Evolutionary conservation across 2,797 vertebrate species (phyloP).

Genomic region (Acropternis orthonyx): DNA sequence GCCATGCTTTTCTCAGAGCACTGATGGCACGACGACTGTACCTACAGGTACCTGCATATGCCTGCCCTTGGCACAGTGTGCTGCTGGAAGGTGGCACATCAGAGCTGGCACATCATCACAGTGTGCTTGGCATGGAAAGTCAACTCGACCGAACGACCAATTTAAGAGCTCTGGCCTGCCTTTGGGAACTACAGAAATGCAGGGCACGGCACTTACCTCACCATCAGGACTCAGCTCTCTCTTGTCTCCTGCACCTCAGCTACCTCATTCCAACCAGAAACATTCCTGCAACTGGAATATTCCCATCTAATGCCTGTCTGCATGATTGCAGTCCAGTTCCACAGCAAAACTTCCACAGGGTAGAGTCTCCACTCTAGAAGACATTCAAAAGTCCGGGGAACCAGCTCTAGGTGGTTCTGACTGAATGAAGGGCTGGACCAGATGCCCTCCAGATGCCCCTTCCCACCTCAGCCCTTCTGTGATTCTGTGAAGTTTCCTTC

Average conservation of each 20-base stretch:
- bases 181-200: background rate
- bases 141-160: rapidly evolving
- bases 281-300: background rate
- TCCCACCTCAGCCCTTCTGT: background rate
- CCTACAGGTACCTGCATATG: rapidly evolving
- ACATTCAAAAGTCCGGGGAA: background rate
- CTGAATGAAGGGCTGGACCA: background rate
- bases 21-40: background rate
- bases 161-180: background rate
- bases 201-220: rapidly evolving
- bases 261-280: background rate
- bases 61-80: background rate
- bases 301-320: background rate
- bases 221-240: rapidly evolving
- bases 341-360: background rate
- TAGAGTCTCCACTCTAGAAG: background rate
- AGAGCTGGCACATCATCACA: rapidly evolving
- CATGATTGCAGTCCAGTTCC: background rate
- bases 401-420: background rate
- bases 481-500: background rate
- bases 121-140: background rate
- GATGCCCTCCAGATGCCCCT: background rate
- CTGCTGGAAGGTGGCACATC: background rate
- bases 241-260: background rate
- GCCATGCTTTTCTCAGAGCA: background rate